phyloP scores from a whole-genome alignment of 2,888 invertebrate genomes.

The Hypomecis punctinalis region DNA sequence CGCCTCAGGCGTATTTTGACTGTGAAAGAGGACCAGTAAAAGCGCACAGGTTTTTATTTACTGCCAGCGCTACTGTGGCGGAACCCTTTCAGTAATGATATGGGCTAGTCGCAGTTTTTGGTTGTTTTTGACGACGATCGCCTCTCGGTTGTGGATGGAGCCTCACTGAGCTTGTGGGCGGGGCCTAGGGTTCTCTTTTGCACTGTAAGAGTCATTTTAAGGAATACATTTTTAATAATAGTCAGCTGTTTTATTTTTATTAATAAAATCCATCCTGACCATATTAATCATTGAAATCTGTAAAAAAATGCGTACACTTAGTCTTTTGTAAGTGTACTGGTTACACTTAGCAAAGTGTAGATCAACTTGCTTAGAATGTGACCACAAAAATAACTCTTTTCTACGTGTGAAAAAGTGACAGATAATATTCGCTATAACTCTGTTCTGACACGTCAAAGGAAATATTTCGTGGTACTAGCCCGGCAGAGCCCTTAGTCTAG shows the following conservation, averaged over 20 bases:
- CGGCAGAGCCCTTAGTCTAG: no score
- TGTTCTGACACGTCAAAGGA: no score
- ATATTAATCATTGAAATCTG: no score
- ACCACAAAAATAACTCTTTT: no score
- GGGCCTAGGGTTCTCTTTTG: constrained; percentile 45
- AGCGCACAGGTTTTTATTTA: constrained; percentile 42
- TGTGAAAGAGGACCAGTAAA: constrained; percentile 34
- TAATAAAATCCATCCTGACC: no score
- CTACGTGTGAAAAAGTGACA: no score
- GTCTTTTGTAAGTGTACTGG: no score
- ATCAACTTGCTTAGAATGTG: no score
- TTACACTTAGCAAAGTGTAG: no score
- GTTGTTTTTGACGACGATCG: constrained; percentile 46
- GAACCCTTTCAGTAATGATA: constrained; percentile 61
- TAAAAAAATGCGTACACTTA: no score
- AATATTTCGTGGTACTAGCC: no score
- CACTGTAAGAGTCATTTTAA: constrained; percentile 24
- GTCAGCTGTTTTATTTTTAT: constrained; percentile 10
- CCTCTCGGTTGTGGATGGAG: constrained; percentile 47
- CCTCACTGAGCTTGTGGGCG: constrained; percentile 43
- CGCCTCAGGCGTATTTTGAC: constrained; percentile 30
- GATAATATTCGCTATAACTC: no score
- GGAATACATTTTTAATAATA: constrained; percentile 25
- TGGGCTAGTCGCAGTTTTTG: constrained; percentile 65
- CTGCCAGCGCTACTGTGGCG: constrained; percentile 51